Evolutionary conservation across 1,140 invertebrate genomes (phyloP).

Genomic region (Maconellicoccus hirsutus): DNA sequence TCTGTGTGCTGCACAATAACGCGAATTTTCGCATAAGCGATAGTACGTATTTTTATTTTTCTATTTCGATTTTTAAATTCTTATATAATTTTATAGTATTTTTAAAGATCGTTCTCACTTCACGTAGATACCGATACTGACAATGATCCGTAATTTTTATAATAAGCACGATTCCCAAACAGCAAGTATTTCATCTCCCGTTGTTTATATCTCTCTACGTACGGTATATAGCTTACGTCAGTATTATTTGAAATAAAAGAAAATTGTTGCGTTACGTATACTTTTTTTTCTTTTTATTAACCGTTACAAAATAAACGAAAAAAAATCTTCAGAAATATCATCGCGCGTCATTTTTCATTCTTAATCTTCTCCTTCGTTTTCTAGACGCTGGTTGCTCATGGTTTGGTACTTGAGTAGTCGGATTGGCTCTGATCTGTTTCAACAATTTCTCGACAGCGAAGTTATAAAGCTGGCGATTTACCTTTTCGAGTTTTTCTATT

Average conservation of each 20-base stretch:
- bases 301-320: background rate
- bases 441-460: background rate
- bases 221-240: background rate
- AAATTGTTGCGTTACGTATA: background rate
- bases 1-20: too few relatives aligned
- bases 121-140: too few relatives aligned
- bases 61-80: background rate
- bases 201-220: background rate
- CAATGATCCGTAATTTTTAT: background rate
- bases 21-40: background rate
- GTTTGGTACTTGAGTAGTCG: too few relatives aligned
- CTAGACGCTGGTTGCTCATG: background rate
- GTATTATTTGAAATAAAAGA: background rate
- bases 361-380: background rate
- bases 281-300: background rate
- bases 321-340: background rate
- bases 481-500: background rate
- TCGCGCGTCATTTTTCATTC: background rate
- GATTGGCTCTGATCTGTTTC: background rate
- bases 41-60: background rate
- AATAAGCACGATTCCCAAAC: background rate
- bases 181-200: background rate
- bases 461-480: background rate
- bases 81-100: constrained; percentile 1
- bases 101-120: background rate